Base-by-base conservation (phyloP, 1,140 invertebrate genomes). In the Caerostris extrusa region DNA sequence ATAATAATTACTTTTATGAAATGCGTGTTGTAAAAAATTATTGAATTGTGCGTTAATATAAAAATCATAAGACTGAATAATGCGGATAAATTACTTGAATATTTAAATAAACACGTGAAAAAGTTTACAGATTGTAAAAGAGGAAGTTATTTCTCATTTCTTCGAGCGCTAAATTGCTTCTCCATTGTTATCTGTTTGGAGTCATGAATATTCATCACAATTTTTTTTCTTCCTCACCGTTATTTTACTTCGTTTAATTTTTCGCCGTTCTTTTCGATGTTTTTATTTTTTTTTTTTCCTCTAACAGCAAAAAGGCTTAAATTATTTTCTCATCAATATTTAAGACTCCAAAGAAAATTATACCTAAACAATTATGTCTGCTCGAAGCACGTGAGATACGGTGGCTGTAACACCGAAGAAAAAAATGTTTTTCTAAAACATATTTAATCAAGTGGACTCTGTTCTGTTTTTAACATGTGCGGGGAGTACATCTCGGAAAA, bases 321-420 rank as follows among this genome's bases (percentile, higher is more conserved):
- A 58, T 83, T 83, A 83, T 83, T 83, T n/a, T 83, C 53, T 57
- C 81, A 57, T 83, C 81, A 83, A 56, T 83, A 83, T 83, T 83
- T 57, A 57, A 19, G 55, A n/a, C 56, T 83, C 5, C 3, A 57
- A 58, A 83, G 17, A 83, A 83, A 57, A 83, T 83, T 57, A 83
- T n/a, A 19, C n/a, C 6, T 58, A 83, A 57, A 83, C 10, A 4
- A 8, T 77, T 77, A 77, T 53, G 71, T 53, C 34, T 8, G 8
- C 8, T 77, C 0, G 19, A 77, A 77, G 10, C 3, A 53, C 19
- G 17, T 7, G 5, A 5, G 34, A 12, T 53, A 5, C 8, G 10
- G 19, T 8, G 71, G 3, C 53, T 34, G 10, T 77, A 77, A 77
- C 50, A 77, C 14, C 3, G 14, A 5, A 4, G 12, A 69, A 69